Evolutionary conservation across 2,888 invertebrate species (phyloP).

Genomic region (Thecocarcelia acutangulata): DNA sequence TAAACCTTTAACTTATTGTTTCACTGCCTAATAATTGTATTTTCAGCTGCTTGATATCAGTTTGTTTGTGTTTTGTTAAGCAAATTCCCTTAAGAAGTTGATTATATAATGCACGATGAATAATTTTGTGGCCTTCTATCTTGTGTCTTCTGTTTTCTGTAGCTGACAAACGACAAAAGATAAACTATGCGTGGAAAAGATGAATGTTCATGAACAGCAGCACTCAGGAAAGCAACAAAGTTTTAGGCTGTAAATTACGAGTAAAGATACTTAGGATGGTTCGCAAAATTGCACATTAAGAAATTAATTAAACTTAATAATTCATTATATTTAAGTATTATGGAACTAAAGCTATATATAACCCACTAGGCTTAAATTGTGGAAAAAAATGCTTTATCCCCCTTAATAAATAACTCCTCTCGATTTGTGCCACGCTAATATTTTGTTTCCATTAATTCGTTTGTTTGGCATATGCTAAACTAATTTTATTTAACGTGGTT

Average conservation of each 20-base stretch:
- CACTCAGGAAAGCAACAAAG: not conserved
- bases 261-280: not conserved
- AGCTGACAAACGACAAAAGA: slow-evolving; percentile 9
- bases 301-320: too few relatives aligned
- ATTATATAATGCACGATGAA: slow-evolving; percentile 33
- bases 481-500: slow-evolving; percentile 22
- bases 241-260: not conserved
- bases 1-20: not conserved
- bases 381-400: too few relatives aligned
- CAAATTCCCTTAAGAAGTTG: slow-evolving; percentile 39
- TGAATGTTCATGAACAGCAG: not conserved
- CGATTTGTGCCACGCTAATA: not conserved
- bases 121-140: slow-evolving; percentile 6
- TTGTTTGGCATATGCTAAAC: slow-evolving; percentile 14
- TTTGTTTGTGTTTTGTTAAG: not conserved
- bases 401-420: not conserved
- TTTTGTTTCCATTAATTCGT: not conserved
- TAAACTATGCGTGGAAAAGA: slow-evolving; percentile 32
- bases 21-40: not conserved
- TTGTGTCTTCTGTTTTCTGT: not conserved
- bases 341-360: too few relatives aligned
- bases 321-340: too few relatives aligned
- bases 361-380: too few relatives aligned
- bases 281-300: too few relatives aligned
- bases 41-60: not conserved